Evolutionary conservation across 2,113 vertebrate genomes (phyloP), one percentile per base, ranked within the genome.

Genomic region (Amazona vittata): DNA sequence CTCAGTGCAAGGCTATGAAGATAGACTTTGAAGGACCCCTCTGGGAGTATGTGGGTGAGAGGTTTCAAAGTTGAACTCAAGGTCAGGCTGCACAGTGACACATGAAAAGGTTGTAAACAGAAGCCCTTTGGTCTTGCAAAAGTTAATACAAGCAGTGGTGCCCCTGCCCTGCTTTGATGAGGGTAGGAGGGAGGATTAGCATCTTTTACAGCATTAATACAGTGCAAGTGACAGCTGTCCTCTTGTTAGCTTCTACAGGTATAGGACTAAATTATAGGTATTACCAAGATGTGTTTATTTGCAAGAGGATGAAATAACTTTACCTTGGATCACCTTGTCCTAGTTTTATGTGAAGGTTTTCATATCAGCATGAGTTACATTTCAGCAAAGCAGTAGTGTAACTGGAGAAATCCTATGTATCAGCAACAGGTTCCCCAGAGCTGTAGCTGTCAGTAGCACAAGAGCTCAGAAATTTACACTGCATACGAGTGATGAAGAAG

Each of bases 341-440:
- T 52, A 31, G 46, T 89, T 91, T 59, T 29, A 43, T 31, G 20
- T 68, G 12, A 49, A 41, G 28, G 10, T 74, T 62, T 84, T 70
- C 12, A 1, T 31, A 29, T 59, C 9, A 24, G 22, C 18, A 5
- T 47, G 14, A 49, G 37, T 78, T 86, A 65, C 0, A 0, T 81
- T 80, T 62, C 53, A 62, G 25, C 43, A 78, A 70, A 19, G 12
- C 49, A 16, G 11, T 63, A 83, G n/a, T 44, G 50, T 64, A 68
- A 53, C 37, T 78, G 74, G 39, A 91, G 64, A 84, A 89, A 53
- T 84, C 12, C 15, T 63, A 0, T 46, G 9, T 63, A 8, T 44
- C 24, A 74, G 50, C 28, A 84, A 41, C 50, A 75, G 25, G 22
- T 84, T 82, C 31, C 77, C 31, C 39, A 67, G 55, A 75, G 50